Conservation (phyloP, 1,140 invertebrate genomes). For the Myzus persicae region DNA sequence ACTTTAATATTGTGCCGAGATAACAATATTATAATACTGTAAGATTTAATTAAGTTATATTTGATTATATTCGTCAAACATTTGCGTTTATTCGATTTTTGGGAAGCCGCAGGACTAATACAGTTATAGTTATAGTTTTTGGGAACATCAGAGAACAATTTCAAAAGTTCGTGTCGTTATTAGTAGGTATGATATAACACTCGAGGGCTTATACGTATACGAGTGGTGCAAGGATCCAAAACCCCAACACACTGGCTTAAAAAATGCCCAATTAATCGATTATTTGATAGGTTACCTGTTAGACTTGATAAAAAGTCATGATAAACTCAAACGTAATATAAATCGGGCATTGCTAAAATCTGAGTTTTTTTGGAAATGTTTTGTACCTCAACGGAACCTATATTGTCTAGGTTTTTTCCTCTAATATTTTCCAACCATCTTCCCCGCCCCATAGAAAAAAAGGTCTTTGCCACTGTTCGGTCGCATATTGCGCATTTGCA, state of each 20-base stretch:
- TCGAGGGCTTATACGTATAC: neutral
- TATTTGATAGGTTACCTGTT: neutral
- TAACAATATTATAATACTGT: neutral
- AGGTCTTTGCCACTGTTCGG: neutral
- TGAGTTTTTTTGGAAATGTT: neutral
- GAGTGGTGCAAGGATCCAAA: neutral
- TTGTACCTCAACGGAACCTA: neutral
- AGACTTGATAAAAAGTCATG: neutral
- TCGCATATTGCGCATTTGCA: neutral
- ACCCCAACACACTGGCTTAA: neutral
- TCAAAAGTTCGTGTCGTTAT: neutral
- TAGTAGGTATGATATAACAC: neutral
- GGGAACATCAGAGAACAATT: neutral
- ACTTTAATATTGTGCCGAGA: neutral
- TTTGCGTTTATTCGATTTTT: neutral
- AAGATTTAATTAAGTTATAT: neutral
- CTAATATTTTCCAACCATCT: neutral
- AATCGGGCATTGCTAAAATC: neutral
- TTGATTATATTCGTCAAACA: neutral
- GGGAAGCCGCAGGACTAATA: neutral
- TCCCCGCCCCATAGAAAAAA: neutral
- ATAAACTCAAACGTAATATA: neutral
- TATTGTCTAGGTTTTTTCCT: neutral
- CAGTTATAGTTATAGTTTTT: neutral
- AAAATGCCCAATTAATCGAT: neutral